Base-by-base conservation (phyloP, 2,113 vertebrate species). In the Phocoena phocoena region DNA sequence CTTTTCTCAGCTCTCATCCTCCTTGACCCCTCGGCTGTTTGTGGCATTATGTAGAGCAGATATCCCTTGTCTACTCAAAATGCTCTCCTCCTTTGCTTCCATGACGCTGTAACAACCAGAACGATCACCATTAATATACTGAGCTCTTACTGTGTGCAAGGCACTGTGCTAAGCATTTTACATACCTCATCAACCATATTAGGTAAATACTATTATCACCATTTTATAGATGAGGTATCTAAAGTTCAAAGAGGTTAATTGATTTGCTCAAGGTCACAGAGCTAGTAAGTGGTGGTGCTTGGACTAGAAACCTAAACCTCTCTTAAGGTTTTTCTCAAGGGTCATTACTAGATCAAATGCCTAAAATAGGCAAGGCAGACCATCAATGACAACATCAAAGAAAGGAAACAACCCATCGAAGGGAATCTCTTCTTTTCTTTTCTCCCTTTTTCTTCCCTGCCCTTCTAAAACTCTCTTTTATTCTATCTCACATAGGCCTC, bases 271-370 rank as follows among this genome's bases (percentile, higher is more conserved):
- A 93, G 62, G 80, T 76, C 73, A 76, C 15, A 70, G 62, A 86
- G n/a, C 21, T 62, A 85, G 25, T 87, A 73, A 81, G 28, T 73
- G 55, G 63, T 65, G 8, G 9, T 80, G 31, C 0, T 50, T n/a
- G 71, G 33, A 36, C 60, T 63, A 94, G 55, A 85, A 88, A 21
- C 47, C 44, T 55, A 92, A 81, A 76, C 33, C 17, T 74, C 62
- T 65, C 89, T 73, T 67, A 95, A 95, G 62, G n/a, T 28, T 93
- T 28, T 88, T 87, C 70, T 88, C 33, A 47, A 33, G 55, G 91
- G n/a, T 79, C 80, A 85, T 83, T 95, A 86, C 68, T 87, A 90
- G 38, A 79, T 96, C 91, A 96, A 91, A 85, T 55, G 55, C 44
- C 76, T 28, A 60, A 87, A 86, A 65, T 6, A 93, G 33, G 55